Base-by-base conservation (phyloP, 2,888 invertebrate species). In the Caenorhabditis afra region DNA sequence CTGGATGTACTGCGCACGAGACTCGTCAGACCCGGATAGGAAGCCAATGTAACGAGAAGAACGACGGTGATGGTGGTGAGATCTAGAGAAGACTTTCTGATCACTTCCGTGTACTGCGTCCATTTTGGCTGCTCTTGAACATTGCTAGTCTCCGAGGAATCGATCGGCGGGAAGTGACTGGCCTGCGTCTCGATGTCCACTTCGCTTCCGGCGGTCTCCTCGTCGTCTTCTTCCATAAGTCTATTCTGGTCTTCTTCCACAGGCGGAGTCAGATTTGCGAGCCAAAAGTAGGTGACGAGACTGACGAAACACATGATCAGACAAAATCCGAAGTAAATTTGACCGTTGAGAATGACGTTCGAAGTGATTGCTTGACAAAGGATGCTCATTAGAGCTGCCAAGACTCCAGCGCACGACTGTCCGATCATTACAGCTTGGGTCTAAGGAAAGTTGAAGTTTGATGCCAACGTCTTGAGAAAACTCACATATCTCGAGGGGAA, bases 351-450 rank as follows among this genome's bases (percentile, higher is more conserved):
- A 14, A 85, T 66, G 1, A 79, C 81, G 67, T 84, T 58, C 2
- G 79, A 78, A 3, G 85, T 83, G 18, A 79, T 37, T 1, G 81
- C 79, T 62, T 86, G 81, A 29, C 80, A 76, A 1, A 80, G 23
- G 23, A 79, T 79, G 18, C 50, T 61, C 53, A 76, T 58, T n/a
- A 79, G 14, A 2, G 82, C 73, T 0, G 84, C 79, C 8, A 76
- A 29, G 11, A 86, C 81, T n/a, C 86, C 86, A 8, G 85, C 76
- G 11, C 74, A 58, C 18, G 83, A 70, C 61, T 85, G 85, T 3
- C 84, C 86, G n/a, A 86, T 39, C 79, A 86, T 81, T 5, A 86
- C 84, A 0, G 81, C 77, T 75, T 82, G 78, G 22, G 83, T 83
- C 86, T 86, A n/a, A n/a, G 45, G 39, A 83, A 59, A 61, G 45